Conservation (phyloP, 2,797 vertebrate species). For the Vespertilio murinus region DNA sequence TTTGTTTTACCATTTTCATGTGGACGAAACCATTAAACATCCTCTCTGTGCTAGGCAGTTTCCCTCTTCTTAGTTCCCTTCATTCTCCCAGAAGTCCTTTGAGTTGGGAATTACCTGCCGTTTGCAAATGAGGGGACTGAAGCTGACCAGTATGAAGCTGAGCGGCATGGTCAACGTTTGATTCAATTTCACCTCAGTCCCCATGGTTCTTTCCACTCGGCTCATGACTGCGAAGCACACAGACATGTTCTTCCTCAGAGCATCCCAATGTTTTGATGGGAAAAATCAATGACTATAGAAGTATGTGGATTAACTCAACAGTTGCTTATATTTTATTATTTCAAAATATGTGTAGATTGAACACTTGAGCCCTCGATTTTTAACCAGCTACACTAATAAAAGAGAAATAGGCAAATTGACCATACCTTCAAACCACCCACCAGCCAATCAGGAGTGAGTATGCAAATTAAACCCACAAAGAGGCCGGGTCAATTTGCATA, state of each 20-base stretch:
- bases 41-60: neutral
- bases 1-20: neutral
- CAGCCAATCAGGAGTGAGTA: too few relatives aligned
- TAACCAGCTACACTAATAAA: neutral
- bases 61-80: neutral
- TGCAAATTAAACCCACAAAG: too few relatives aligned
- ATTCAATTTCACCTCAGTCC: neutral
- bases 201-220: neutral
- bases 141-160: too few relatives aligned
- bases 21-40: neutral
- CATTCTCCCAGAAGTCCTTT: neutral
- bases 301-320: neutral
- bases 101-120: neutral
- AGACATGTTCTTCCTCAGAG: neutral
- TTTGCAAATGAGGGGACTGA: neutral
- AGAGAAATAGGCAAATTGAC: too few relatives aligned
- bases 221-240: neutral
- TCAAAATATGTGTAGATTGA: neutral
- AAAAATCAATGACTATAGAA: neutral
- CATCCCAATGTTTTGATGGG: neutral
- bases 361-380: constrained; percentile 12
- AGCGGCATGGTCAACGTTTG: neutral
- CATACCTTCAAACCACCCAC: too few relatives aligned
- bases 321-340: neutral
- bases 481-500: too few relatives aligned